Percentiles rank a stretch among this genome's conserved stretches.
phyloP scores from a whole-genome alignment of 2,113 vertebrate species.

The Gorsachius goisagi region DNA sequence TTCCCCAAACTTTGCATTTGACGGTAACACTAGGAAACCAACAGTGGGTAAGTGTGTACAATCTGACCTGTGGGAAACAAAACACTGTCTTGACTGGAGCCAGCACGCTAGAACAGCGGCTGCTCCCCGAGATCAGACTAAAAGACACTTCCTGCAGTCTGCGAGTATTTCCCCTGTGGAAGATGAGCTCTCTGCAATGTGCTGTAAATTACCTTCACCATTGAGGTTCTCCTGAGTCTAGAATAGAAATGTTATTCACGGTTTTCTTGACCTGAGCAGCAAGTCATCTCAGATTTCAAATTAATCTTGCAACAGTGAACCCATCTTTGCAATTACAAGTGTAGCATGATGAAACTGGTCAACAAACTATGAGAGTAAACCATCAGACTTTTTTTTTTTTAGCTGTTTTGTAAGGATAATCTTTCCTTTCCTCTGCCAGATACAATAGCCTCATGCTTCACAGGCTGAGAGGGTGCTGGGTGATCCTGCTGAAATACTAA shows the following conservation, averaged over 20 bases:
- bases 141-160: too few relatives aligned
- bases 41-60: fast-evolving
- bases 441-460: not conserved
- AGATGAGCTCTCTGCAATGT: not conserved
- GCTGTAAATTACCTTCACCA: too few relatives aligned
- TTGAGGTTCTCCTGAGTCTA: not conserved
- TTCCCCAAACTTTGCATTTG: too few relatives aligned
- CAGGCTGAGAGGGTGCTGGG: not conserved
- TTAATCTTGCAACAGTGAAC: not conserved
- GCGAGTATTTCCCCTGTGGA: not conserved
- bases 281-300: not conserved
- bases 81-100: not conserved
- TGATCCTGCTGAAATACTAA: not conserved
- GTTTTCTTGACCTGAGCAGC: not conserved
- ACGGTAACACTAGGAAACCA: not conserved
- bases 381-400: not conserved
- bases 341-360: not conserved
- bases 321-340: not conserved
- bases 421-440: not conserved
- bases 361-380: not conserved
- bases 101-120: not conserved
- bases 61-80: too few relatives aligned
- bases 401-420: not conserved
- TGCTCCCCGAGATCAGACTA: not conserved
- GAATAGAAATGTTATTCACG: fast-evolving